These are phyloP conservation scores for Tachycineta bicolor DNA, from an alignment of 2,113 vertebrate species.

Conservation along the genomic window DNA sequence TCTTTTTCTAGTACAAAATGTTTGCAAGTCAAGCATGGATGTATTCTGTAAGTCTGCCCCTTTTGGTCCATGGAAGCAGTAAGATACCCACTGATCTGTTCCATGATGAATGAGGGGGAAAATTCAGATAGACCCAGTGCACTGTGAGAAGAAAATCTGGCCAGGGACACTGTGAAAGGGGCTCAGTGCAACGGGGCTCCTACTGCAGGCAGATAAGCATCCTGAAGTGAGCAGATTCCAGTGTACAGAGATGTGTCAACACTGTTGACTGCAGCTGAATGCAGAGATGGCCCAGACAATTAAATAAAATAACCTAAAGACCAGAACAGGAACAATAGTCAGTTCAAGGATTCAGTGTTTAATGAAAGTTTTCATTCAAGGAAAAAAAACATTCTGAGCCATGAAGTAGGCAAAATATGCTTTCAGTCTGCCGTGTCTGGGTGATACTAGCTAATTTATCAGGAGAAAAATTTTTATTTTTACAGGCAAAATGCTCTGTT, in stretches of 20 bases:
- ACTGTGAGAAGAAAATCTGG: background rate
- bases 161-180: background rate
- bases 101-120: accelerated
- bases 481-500: background rate
- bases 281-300: background rate
- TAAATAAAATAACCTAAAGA: background rate
- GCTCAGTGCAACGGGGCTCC: background rate
- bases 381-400: background rate
- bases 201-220: background rate
- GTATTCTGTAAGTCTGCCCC: background rate
- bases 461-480: background rate
- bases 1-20: background rate
- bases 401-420: background rate
- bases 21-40: background rate
- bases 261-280: background rate
- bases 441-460: background rate
- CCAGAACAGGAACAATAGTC: background rate
- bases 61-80: background rate
- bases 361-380: background rate
- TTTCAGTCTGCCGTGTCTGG: background rate
- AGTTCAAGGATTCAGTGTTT: background rate
- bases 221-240: background rate
- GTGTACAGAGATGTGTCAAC: background rate
- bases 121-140: background rate
- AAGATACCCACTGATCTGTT: background rate